Evolutionary conservation across 2,113 vertebrate genomes (phyloP).

Genomic region (Otus sunia): DNA sequence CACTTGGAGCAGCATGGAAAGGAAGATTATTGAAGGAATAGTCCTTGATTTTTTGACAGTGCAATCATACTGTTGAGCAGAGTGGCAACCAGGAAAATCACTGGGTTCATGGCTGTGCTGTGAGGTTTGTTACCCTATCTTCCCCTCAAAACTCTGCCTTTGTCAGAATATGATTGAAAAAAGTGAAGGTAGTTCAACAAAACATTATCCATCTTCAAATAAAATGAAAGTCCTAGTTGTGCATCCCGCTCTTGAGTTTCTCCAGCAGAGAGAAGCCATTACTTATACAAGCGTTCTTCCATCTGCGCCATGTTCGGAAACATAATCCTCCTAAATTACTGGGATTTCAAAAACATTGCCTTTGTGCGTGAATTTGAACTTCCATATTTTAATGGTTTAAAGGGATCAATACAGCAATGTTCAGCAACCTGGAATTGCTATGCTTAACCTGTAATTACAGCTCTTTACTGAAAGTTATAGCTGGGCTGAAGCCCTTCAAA

Average conservation of each 20-base stretch:
- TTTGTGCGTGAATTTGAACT: slow-evolving; percentile 45
- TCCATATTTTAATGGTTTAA: slow-evolving; percentile 56
- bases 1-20: background rate
- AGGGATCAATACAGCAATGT: slow-evolving; percentile 10
- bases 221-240: background rate
- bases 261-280: background rate
- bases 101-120: background rate
- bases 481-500: slow-evolving; percentile 41
- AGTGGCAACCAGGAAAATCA: background rate
- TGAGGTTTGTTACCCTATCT: background rate
- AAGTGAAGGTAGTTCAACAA: background rate
- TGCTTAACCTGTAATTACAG: slow-evolving; percentile 55
- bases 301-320: background rate
- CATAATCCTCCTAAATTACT: slow-evolving; percentile 13
- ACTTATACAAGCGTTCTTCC: background rate
- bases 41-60: background rate
- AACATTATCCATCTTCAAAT: background rate
- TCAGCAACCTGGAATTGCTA: slow-evolving; percentile 18
- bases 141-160: background rate
- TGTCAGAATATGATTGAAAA: background rate
- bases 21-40: background rate
- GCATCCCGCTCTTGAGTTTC: background rate
- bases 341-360: background rate
- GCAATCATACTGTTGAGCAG: background rate
- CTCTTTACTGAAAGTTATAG: slow-evolving; percentile 48